Base-by-base conservation (phyloP, 1,140 invertebrate species). In the Aphis gossypii region DNA sequence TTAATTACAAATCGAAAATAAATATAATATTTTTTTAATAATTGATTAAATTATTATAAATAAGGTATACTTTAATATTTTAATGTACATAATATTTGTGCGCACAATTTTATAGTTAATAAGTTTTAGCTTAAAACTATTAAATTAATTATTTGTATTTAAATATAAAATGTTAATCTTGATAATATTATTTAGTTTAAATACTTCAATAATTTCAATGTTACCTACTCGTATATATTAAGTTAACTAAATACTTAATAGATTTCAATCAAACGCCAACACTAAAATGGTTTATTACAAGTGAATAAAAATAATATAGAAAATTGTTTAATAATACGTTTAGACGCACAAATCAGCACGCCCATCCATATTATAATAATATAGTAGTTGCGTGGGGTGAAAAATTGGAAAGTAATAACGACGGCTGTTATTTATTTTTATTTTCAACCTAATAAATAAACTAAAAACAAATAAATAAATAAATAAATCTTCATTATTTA, bases 381-480 rank as follows among this genome's bases (percentile, higher is more conserved):
- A 84, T 30, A 82, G n/a, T 35, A 20, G 41, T 92, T 38, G 91
- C 76, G 91, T 92, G 76, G 91, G 91, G 91, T 92, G 56, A 51
- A 92, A 92, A 92, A 83, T 83, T 48, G 91, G 46, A 92, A 92
- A 92, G 60, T 76, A 46, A 92, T 92, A 92, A 82, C 91, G 91
- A 92, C 84, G 46, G 38, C 91, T n/a, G 46, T 21, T 92, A 83
- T 68, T 91, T 91, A 54, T 92, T 91, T 46, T 20, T 44, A 30
- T 90, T 25, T 76, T 25, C 68, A 35, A 46, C 35, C 46, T 23
- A 46, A 83, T 83, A 83, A 92, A 92, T 83, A 90, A 60, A 68
- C 46, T 23, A 11, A 41, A 90, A 6, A 38, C 8, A 23, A 41
- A 83, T 41, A 41, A 46, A 48, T 1, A 20, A 38, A 51, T 35